phyloP scores from a whole-genome alignment of 2,888 invertebrate species.

The Adineta ricciae region DNA sequence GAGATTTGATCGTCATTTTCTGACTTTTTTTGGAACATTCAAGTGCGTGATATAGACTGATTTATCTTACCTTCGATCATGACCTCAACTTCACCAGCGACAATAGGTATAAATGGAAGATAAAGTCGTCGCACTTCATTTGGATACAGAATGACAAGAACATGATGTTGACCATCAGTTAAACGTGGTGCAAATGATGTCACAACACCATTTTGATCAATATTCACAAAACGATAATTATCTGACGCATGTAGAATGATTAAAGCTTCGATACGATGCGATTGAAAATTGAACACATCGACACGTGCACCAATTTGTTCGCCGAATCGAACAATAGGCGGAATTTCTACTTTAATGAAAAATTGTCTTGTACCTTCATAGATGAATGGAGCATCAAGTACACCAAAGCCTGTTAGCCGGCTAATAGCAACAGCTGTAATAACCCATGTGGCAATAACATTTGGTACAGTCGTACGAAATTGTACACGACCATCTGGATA shows the following conservation, averaged over 20 bases:
- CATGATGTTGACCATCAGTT: conserved; percentile 22
- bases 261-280: conserved; percentile 47
- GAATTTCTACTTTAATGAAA: conserved; percentile 87
- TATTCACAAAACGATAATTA: conserved; percentile 28
- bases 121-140: conserved; percentile 20
- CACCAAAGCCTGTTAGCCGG: conserved; percentile 72
- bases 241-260: conserved; percentile 15
- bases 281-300: conserved; percentile 85
- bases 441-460: conserved; percentile 62
- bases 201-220: conserved; percentile 23
- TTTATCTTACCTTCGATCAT: conserved; percentile 18
- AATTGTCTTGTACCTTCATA: conserved; percentile 84
- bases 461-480: conserved; percentile 43
- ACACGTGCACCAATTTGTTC: conserved; percentile 85
- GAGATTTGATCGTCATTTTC: no score
- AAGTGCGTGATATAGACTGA: no score
- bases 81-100: neutral
- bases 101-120: neutral
- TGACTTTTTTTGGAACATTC: no score
- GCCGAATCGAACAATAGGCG: conserved; percentile 69
- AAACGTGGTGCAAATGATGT: neutral
- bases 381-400: conserved; percentile 65
- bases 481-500: conserved; percentile 46
- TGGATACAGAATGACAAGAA: neutral
- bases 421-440: conserved; percentile 83